Conservation (phyloP, 1,140 invertebrate genomes). For the Potamilus streckersoni region DNA sequence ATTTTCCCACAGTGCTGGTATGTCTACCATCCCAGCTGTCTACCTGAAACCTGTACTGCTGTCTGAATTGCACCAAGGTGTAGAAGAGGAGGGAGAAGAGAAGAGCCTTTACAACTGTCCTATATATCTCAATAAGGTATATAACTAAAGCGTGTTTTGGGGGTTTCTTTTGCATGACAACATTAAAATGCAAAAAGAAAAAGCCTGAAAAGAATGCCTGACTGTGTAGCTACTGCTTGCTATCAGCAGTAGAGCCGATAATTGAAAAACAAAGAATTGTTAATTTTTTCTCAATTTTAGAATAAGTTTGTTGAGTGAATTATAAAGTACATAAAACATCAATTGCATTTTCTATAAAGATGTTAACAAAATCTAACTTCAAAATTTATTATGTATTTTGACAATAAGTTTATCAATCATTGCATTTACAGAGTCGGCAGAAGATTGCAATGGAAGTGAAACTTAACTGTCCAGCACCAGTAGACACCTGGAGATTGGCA, state of each 20-base stretch:
- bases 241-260: no score
- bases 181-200: not conserved
- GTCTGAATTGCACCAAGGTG: conserved; percentile 20
- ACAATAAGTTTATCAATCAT: not conserved
- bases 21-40: conserved; percentile 38
- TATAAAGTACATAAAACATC: no score
- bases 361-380: no score
- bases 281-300: no score
- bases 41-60: conserved; percentile 36
- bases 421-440: conserved; percentile 52
- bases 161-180: not conserved
- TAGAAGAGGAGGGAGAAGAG: conserved; percentile 30
- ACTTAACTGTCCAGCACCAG: conserved; percentile 44
- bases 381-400: not conserved
- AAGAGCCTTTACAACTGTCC: conserved; percentile 49
- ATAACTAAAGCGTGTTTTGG: not conserved
- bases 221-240: no score
- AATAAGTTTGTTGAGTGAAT: no score
- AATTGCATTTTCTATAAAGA: no score
- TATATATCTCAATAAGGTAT: conserved; percentile 63
- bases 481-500: conserved; percentile 49
- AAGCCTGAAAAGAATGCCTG: no score
- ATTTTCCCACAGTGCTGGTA: conserved; percentile 25
- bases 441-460: conserved; percentile 43
- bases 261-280: no score